Evolutionary conservation across 2,888 invertebrate species (phyloP).

Genomic region (Amblyjoppa fuscipennis): DNA sequence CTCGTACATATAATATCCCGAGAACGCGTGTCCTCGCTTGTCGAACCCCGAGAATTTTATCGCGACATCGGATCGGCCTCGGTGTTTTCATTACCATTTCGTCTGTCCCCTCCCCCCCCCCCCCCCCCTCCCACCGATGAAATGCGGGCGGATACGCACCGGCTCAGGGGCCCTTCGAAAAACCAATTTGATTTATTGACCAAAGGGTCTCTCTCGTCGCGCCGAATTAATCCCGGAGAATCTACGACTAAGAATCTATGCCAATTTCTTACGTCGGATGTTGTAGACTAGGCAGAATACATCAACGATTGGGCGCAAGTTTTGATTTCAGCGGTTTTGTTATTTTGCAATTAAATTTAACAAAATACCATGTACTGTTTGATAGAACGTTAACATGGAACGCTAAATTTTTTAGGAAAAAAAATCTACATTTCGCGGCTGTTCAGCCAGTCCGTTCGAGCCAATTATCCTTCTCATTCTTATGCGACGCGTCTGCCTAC

Average conservation of each 20-base stretch:
- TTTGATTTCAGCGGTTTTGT: not conserved
- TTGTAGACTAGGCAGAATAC: not conserved
- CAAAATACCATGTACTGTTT: not conserved
- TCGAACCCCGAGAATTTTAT: conserved; percentile 81
- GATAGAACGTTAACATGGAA: not conserved
- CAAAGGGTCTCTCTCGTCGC: conserved; percentile 32
- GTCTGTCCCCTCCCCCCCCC: conserved; percentile 64
- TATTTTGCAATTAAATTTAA: not conserved
- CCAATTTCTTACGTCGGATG: not conserved
- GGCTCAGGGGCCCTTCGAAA: conserved; percentile 71
- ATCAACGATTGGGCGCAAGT: not conserved
- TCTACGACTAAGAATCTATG: conserved; percentile 2
- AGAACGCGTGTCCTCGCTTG: conserved; percentile 79
- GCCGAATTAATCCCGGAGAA: conserved; percentile 10
- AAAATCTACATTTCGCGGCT: not conserved
- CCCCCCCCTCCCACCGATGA: conserved; percentile 45
- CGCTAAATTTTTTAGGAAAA: not conserved
- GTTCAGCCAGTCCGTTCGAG: not conserved
- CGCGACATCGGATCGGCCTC: conserved; percentile 80
- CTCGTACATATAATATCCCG: conserved; percentile 64
- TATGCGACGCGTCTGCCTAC: conserved; percentile 51
- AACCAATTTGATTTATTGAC: conserved; percentile 83
- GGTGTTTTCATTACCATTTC: conserved; percentile 84
- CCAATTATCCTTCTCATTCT: conserved; percentile 36
- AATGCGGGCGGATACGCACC: conserved; percentile 55